phyloP scores from a whole-genome alignment of 2,113 vertebrate genomes.

The Apistogramma diplotaenia region DNA sequence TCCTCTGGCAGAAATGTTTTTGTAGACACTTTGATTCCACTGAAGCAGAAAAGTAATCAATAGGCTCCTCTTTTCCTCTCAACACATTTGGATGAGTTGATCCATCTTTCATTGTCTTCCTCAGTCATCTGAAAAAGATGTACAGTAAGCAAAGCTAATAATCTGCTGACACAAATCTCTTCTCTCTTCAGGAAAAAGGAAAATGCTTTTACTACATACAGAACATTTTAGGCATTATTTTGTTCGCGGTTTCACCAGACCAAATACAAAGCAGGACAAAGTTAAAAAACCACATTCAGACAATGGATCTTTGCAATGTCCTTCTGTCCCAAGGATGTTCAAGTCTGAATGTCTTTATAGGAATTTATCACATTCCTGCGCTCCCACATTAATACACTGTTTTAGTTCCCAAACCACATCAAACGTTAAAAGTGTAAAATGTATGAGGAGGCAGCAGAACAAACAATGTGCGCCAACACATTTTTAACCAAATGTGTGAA shows the following conservation, averaged over 20 bases:
- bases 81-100: slow-evolving; percentile 11
- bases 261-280: slow-evolving; percentile 14
- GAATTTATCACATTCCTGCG: slow-evolving; percentile 35
- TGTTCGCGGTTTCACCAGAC: slow-evolving; percentile 9
- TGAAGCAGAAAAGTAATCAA: slow-evolving; percentile 20
- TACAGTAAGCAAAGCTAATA: neutral
- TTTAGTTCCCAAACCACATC: slow-evolving; percentile 32
- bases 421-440: slow-evolving; percentile 22
- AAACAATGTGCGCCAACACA: slow-evolving; percentile 16
- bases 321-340: slow-evolving; percentile 6
- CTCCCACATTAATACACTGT: slow-evolving; percentile 30
- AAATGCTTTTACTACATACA: neutral
- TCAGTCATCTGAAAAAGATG: neutral
- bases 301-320: slow-evolving; percentile 27
- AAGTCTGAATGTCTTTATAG: neutral
- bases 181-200: neutral
- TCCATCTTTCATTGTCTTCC: neutral
- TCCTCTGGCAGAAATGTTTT: neutral
- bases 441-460: slow-evolving; percentile 1
- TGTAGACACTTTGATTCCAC: neutral
- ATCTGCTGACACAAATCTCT: neutral
- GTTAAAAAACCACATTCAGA: slow-evolving; percentile 44
- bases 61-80: neutral
- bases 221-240: slow-evolving; percentile 10
- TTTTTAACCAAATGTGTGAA: slow-evolving; percentile 27